Conservation (phyloP, 1,140 invertebrate genomes). For the Aphaenogaster rudis region DNA sequence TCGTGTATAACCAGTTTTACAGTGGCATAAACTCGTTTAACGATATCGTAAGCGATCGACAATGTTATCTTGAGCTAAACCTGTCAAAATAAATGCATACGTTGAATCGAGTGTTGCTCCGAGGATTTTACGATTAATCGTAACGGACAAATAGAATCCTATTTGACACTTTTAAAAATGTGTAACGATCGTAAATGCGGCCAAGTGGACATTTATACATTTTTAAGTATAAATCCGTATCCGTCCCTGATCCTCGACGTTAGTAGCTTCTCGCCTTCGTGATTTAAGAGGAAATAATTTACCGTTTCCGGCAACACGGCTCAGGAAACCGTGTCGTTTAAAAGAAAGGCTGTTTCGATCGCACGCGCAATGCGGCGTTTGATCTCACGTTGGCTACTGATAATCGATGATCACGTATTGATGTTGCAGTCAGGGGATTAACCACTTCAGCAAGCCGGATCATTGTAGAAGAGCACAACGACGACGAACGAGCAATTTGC, state of each 20-base stretch:
- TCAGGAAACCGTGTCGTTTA: constrained; percentile 68
- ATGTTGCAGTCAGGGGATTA: neutral
- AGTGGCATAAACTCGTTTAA: constrained; percentile 14
- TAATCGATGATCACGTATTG: neutral
- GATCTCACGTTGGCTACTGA: neutral
- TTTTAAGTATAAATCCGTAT: constrained; percentile 38
- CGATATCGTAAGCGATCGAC: constrained; percentile 21
- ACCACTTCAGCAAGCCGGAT: neutral
- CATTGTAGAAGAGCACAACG: neutral
- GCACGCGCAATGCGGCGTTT: neutral
- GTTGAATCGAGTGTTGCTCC: neutral
- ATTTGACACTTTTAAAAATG: constrained; percentile 22
- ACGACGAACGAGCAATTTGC: neutral
- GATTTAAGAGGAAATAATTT: constrained; percentile 81
- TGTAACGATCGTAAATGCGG: neutral
- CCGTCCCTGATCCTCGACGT: constrained; percentile 51
- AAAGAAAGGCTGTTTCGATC: constrained; percentile 22
- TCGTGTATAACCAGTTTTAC: constrained; percentile 25
- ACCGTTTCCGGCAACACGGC: constrained; percentile 75
- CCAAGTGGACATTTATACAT: constrained; percentile 45
- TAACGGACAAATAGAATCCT: neutral
- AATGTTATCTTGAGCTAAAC: neutral
- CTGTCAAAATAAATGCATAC: constrained; percentile 34
- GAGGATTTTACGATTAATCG: constrained; percentile 33
- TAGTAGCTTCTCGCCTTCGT: constrained; percentile 73